Evolutionary conservation across 2,888 invertebrate species (phyloP).

Genomic region (Trichacis sp.): DNA sequence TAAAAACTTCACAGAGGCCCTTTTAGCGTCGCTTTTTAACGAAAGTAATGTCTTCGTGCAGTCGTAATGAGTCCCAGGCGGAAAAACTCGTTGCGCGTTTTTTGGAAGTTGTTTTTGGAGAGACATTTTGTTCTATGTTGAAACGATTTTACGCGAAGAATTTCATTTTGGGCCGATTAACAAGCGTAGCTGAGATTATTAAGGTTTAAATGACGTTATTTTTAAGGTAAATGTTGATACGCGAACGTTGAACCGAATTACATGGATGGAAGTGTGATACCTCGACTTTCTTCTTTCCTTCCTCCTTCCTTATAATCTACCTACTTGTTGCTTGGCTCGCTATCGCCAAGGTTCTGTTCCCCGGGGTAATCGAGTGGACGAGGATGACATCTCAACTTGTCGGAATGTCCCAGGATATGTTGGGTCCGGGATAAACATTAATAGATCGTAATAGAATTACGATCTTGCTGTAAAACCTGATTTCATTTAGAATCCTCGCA

Average conservation of each 20-base stretch:
- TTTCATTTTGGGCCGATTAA: background rate
- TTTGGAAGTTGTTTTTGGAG: background rate
- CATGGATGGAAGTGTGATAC: slow-evolving; percentile 13
- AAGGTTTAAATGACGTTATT: background rate
- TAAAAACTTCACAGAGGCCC: background rate
- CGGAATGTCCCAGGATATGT: background rate
- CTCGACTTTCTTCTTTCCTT: slow-evolving; percentile 1
- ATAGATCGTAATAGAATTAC: background rate
- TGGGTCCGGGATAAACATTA: background rate
- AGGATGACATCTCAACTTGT: slow-evolving; percentile 15
- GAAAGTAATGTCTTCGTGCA: too few relatives aligned
- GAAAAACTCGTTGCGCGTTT: too few relatives aligned
- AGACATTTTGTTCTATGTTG: background rate
- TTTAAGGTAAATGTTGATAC: slow-evolving; percentile 2
- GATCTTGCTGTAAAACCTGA: too few relatives aligned
- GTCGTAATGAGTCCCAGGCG: too few relatives aligned
- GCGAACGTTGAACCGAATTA: slow-evolving; percentile 13
- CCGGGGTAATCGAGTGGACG: slow-evolving; percentile 11
- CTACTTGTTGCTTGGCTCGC: slow-evolving; percentile 23
- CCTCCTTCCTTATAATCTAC: slow-evolving; percentile 9
- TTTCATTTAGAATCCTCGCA: too few relatives aligned
- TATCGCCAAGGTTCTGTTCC: slow-evolving; percentile 8
- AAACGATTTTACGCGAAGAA: background rate
- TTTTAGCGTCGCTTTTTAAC: background rate
- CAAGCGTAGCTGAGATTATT: background rate